Conservation (phyloP, 37 sponge, comb jelly and placozoan genomes). For the Cladorhizidae sp. region DNA sequence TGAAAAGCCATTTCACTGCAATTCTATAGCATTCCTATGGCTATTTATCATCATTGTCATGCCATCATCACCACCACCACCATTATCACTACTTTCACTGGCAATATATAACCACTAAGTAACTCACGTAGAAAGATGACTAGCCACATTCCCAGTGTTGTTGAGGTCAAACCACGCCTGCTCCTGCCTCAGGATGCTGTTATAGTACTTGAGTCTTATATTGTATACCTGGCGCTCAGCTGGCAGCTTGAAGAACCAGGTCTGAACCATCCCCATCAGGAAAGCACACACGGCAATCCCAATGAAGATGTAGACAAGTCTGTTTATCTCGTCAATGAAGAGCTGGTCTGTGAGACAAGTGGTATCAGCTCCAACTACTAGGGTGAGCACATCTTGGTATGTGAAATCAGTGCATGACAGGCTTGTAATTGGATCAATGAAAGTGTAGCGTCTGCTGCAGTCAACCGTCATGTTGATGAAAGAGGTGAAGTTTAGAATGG, state of each 20-base stretch:
- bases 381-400: neutral
- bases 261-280: slow-evolving; percentile 31
- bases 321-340: slow-evolving; percentile 11
- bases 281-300: slow-evolving; percentile 29
- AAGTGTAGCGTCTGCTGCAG: neutral
- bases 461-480: neutral
- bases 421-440: neutral
- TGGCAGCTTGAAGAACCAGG: slow-evolving; percentile 36
- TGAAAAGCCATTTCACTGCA: too few relatives aligned
- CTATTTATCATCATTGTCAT: neutral
- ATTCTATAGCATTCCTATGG: too few relatives aligned
- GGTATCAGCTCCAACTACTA: neutral
- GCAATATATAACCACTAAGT: neutral
- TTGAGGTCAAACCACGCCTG: slow-evolving; percentile 82
- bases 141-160: slow-evolving; percentile 45
- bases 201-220: slow-evolving; percentile 45
- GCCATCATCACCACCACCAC: neutral
- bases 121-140: slow-evolving; percentile 51
- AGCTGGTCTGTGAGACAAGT: slow-evolving; percentile 7
- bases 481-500: neutral
- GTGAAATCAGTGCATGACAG: neutral
- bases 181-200: slow-evolving; percentile 76
- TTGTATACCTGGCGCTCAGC: slow-evolving; percentile 52
- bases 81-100: too few relatives aligned
- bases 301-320: slow-evolving; percentile 10